A percentile compares a stretch with the other conserved stretches of the same genome.
Evolutionary conservation across 1,140 invertebrate species (phyloP).

Genomic region (Solenopsis fugax): DNA sequence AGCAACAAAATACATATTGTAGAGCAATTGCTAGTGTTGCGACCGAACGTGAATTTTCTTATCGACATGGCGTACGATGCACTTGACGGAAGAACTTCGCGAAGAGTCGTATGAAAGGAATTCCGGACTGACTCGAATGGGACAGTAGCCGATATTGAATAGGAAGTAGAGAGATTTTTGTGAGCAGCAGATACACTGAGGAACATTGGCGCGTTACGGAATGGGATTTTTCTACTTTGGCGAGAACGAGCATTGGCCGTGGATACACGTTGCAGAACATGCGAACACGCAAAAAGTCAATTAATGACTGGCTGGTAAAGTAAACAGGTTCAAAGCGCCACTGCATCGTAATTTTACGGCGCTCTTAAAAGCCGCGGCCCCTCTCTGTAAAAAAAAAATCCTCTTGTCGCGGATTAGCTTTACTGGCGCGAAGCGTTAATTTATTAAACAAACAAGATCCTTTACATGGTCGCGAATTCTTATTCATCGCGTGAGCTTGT

Average conservation of each 20-base stretch:
- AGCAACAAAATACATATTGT: conserved; percentile 13
- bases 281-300: conserved; percentile 48
- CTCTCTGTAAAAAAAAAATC: background rate
- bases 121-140: conserved; percentile 17
- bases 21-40: background rate
- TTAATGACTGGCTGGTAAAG: conserved; percentile 43
- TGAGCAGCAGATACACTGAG: conserved; percentile 78
- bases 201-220: conserved; percentile 77
- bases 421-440: conserved; percentile 19
- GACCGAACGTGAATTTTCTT: background rate
- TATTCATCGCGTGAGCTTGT: background rate
- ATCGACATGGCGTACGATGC: conserved; percentile 18
- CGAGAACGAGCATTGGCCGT: conserved; percentile 44
- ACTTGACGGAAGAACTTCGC: background rate
- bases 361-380: conserved; percentile 38
- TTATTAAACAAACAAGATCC: conserved; percentile 22
- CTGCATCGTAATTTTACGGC: conserved; percentile 45
- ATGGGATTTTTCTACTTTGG: conserved; percentile 65
- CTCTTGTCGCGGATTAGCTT: conserved; percentile 43
- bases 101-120: conserved; percentile 26
- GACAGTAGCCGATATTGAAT: conserved; percentile 21
- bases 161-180: conserved; percentile 60
- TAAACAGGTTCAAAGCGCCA: conserved; percentile 54
- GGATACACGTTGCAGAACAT: conserved; percentile 51
- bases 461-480: background rate